A percentile compares a stretch with the other conserved stretches of the same genome.
Conservation (phyloP, 2,888 invertebrate species). For the Rhagium mordax region DNA sequence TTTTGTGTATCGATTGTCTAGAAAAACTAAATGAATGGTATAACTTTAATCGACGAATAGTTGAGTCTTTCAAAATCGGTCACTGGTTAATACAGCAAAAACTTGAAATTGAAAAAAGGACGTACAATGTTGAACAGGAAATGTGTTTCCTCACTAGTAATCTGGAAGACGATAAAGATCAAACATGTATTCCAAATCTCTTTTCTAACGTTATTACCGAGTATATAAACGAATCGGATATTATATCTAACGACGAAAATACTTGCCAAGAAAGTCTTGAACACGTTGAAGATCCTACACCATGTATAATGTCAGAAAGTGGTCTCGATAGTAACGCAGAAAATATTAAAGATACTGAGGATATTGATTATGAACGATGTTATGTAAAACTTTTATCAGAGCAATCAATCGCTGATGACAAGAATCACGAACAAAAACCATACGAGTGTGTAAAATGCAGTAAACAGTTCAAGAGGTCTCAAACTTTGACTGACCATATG, state of each 20-base stretch:
- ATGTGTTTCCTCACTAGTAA: background rate
- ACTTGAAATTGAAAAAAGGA: background rate
- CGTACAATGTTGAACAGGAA: background rate
- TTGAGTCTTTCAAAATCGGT: background rate
- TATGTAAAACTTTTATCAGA: background rate
- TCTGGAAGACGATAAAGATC: background rate
- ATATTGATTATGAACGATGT: background rate
- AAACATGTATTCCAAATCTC: background rate
- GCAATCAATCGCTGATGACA: too few species aligned
- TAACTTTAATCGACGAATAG: background rate
- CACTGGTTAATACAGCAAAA: constrained; percentile 12
- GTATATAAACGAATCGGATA: background rate
- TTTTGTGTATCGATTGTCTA: background rate
- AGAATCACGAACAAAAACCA: background rate
- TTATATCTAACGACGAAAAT: background rate
- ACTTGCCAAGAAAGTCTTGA: background rate
- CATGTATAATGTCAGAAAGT: background rate
- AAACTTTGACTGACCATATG: constrained; percentile 10
- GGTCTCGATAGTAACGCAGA: background rate
- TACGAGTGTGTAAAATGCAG: constrained; percentile 3
- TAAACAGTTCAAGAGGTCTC: background rate
- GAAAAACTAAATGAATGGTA: background rate
- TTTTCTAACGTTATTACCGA: background rate
- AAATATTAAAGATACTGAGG: background rate
- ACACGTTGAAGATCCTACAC: background rate